Percentiles rank a stretch among this genome's conserved stretches.
Evolutionary conservation across 53 echinoderm and acorn worm species (phyloP).

Genomic region (Stichopus horrens): DNA sequence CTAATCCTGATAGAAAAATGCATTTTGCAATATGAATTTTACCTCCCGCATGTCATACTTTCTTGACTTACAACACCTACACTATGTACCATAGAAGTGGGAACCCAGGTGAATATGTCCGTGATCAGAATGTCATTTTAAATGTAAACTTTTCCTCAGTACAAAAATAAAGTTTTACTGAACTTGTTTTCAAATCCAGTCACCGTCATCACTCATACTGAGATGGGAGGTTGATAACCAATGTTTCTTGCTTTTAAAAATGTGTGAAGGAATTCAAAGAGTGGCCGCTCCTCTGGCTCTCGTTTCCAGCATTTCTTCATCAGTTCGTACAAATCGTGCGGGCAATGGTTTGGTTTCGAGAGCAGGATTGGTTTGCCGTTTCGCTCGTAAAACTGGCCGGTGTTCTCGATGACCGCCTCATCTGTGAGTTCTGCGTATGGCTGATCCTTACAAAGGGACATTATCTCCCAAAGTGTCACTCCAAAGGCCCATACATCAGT

Average conservation of each 20-base stretch:
- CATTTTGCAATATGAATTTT: no score
- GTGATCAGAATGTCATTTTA: no score
- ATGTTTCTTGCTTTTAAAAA: slow-evolving; percentile 86
- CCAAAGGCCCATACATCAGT: slow-evolving; percentile 97
- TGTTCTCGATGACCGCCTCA: slow-evolving; percentile 96
- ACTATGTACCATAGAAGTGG: no score
- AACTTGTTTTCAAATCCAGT: neutral
- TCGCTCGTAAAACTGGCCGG: slow-evolving; percentile 92
- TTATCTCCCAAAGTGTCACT: slow-evolving; percentile 97
- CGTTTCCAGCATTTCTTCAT: slow-evolving; percentile 90
- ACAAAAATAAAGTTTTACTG: neutral
- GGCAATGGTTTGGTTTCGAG: slow-evolving; percentile 72
- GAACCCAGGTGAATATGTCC: neutral
- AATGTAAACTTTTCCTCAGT: neutral
- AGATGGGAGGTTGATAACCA: slow-evolving; percentile 83
- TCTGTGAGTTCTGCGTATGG: slow-evolving; percentile 82
- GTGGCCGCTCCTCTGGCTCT: slow-evolving; percentile 70
- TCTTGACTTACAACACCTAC: no score
- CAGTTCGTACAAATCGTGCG: slow-evolving; percentile 87
- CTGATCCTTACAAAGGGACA: slow-evolving; percentile 90
- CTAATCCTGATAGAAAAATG: no score
- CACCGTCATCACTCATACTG: neutral
- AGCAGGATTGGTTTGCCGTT: slow-evolving; percentile 72
- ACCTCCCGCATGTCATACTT: no score
- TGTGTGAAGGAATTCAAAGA: slow-evolving; percentile 82